Evolutionary conservation across 2,113 vertebrate genomes (phyloP).

Genomic region (Loxodonta africana): DNA sequence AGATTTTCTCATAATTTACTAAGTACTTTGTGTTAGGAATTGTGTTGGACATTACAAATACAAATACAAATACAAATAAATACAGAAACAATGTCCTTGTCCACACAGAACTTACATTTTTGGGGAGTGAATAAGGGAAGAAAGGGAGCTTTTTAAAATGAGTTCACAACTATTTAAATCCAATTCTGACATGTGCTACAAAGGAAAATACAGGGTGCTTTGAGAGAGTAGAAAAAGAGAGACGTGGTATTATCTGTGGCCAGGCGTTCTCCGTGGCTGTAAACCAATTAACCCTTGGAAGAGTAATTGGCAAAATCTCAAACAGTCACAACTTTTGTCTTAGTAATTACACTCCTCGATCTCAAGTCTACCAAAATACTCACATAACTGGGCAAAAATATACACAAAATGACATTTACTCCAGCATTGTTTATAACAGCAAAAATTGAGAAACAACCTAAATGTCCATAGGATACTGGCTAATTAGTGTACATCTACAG

Average conservation of each 20-base stretch:
- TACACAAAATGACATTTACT: background rate
- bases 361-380: background rate
- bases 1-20: background rate
- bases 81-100: background rate
- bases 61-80: background rate
- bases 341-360: background rate
- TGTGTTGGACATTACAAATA: background rate
- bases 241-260: too few species aligned
- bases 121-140: background rate
- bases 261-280: too few species aligned
- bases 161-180: background rate
- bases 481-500: background rate
- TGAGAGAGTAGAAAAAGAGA: too few species aligned
- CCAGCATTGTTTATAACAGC: background rate
- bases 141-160: background rate
- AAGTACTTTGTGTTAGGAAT: background rate
- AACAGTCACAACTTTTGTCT: background rate
- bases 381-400: background rate
- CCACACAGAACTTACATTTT: background rate
- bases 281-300: too few species aligned
- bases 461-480: background rate
- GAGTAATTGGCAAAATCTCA: background rate
- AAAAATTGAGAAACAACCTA: too few species aligned
- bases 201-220: background rate
- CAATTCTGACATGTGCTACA: background rate